phyloP scores from a whole-genome alignment of 2,888 invertebrate genomes.

The Drosophila subquinaria region DNA sequence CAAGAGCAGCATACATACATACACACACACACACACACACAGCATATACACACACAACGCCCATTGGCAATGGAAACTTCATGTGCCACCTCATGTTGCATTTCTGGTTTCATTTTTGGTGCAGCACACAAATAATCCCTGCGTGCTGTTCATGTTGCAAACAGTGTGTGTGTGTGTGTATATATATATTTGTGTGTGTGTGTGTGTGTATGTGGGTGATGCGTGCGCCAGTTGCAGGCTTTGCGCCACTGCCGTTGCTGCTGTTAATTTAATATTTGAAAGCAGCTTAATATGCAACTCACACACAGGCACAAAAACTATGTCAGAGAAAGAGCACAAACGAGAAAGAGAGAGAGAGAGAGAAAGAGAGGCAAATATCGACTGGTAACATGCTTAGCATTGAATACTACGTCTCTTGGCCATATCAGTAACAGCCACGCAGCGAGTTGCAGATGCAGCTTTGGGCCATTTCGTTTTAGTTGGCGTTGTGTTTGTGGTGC shows the following conservation, averaged over 20 bases:
- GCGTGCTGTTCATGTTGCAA: slow-evolving; percentile 34
- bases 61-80: slow-evolving; percentile 22
- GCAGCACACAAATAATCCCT: slow-evolving; percentile 64
- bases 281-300: slow-evolving; percentile 77
- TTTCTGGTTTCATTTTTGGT: slow-evolving; percentile 49
- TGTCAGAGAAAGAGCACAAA: slow-evolving; percentile 8
- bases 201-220: slow-evolving; percentile 10
- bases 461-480: slow-evolving; percentile 48
- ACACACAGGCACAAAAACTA: slow-evolving; percentile 36
- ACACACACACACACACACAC: slow-evolving; percentile 5
- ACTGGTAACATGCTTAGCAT: slow-evolving; percentile 47
- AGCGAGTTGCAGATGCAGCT: slow-evolving; percentile 39
- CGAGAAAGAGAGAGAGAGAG: slow-evolving; percentile 5
- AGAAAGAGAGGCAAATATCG: slow-evolving; percentile 30
- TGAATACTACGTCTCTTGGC: slow-evolving; percentile 26
- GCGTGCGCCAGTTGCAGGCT: slow-evolving; percentile 50
- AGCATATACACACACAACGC: neutral
- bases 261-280: slow-evolving; percentile 81
- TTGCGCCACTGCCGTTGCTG: slow-evolving; percentile 42
- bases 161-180: neutral
- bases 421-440: slow-evolving; percentile 58
- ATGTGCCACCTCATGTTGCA: slow-evolving; percentile 37
- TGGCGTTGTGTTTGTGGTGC: slow-evolving; percentile 65
- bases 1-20: slow-evolving; percentile 6
- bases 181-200: neutral